These are phyloP conservation scores for Bujurquina vittata DNA, from an alignment of 2,113 vertebrate genomes.

Conservation along the genomic window DNA sequence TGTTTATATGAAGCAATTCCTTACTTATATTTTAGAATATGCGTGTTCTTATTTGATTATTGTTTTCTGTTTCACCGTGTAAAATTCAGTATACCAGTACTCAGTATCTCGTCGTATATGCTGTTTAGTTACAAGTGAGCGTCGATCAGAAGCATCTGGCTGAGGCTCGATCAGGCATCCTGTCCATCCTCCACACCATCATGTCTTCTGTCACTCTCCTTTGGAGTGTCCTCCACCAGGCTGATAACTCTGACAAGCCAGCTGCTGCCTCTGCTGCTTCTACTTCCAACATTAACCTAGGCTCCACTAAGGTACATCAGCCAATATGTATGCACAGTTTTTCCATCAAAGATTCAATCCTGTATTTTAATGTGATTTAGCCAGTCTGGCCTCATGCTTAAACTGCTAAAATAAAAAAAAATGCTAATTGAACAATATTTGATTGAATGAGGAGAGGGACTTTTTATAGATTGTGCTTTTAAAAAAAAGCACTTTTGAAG, in stretches of 20 bases:
- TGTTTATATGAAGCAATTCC: neutral
- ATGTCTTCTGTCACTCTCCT: conserved; percentile 97
- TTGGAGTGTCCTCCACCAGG: conserved; percentile 93
- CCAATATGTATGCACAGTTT: no score
- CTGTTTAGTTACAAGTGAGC: conserved; percentile 87
- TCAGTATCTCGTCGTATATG: neutral
- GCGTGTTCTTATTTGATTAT: neutral
- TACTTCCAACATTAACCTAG: conserved; percentile 94
- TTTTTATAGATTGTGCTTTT: neutral
- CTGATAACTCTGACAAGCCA: conserved; percentile 90
- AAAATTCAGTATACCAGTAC: neutral
- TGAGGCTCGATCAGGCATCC: conserved; percentile 94
- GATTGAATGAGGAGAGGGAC: neutral
- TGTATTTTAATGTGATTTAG: neutral
- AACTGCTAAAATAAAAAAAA: neutral
- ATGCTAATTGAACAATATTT: neutral
- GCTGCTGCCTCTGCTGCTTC: conserved; percentile 85
- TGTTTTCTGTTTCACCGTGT: neutral
- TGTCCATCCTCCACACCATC: conserved; percentile 96
- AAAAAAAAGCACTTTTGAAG: neutral
- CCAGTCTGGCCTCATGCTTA: neutral
- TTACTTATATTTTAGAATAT: neutral
- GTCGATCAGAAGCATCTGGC: conserved; percentile 95
- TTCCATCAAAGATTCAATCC: neutral
- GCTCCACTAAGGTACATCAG: conserved; percentile 91